Conservation (phyloP, 2,113 vertebrate genomes). For the Paraplagusia blochii region DNA sequence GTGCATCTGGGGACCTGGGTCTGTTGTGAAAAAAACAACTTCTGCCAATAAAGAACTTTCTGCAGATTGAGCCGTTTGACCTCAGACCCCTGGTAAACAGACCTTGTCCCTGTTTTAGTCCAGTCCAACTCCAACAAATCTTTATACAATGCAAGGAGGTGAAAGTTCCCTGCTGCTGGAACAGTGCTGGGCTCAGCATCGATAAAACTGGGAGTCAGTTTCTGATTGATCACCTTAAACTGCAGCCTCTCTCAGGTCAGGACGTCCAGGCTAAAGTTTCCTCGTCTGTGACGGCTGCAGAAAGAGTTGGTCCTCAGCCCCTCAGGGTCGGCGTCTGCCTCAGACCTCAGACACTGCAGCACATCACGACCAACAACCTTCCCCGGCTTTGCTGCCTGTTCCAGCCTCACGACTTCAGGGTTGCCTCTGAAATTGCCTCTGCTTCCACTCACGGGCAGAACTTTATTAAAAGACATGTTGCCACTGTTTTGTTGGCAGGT, state of each 20-base stretch:
- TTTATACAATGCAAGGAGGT: no score
- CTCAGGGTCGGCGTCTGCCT: background rate
- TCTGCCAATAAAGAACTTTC: no score
- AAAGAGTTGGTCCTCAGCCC: background rate
- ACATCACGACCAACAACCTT: background rate
- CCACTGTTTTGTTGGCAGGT: background rate
- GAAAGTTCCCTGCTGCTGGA: no score
- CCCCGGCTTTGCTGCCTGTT: background rate
- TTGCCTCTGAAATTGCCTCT: background rate
- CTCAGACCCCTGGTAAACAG: no score
- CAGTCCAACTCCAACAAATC: no score
- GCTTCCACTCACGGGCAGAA: background rate
- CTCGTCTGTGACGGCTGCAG: background rate
- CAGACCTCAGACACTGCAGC: background rate
- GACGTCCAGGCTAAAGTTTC: conserved; percentile 1
- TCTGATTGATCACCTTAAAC: background rate
- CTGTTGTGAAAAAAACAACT: no score
- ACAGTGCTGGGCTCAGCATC: background rate
- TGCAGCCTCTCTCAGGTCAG: background rate
- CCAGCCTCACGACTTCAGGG: background rate
- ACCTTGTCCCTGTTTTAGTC: no score
- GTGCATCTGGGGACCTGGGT: no score
- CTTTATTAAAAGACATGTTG: background rate
- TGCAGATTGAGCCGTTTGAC: no score
- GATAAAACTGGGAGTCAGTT: background rate